A percentile compares a stretch with the other conserved stretches of the same genome.
Conservation (phyloP, 2,888 invertebrate genomes). For the Cheilosia vernalis region DNA sequence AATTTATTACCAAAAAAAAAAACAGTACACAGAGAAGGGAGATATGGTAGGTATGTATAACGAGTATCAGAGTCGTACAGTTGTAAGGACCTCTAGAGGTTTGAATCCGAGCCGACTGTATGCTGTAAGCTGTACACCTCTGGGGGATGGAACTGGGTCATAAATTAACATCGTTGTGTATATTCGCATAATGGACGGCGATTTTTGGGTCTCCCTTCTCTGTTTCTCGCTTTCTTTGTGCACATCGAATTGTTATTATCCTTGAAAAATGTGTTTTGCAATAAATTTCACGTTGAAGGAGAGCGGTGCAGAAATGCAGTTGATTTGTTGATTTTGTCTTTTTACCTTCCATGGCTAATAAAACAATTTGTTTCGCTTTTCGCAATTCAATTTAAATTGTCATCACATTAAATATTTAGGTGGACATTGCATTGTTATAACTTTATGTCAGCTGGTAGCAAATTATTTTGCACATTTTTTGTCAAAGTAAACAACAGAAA, state of each 20-base stretch:
- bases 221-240: conserved; percentile 12
- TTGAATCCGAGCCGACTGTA: conserved; percentile 62
- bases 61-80: conserved; percentile 48
- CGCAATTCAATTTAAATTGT: not conserved
- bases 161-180: conserved; percentile 70
- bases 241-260: conserved; percentile 59
- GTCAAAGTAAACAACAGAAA: too few relatives aligned
- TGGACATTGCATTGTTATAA: not conserved
- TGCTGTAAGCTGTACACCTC: conserved; percentile 57
- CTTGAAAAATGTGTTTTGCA: conserved; percentile 58
- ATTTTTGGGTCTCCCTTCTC: conserved; percentile 29
- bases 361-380: conserved; percentile 56
- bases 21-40: conserved; percentile 4
- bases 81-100: conserved; percentile 66
- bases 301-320: conserved; percentile 55
- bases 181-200: conserved; percentile 62
- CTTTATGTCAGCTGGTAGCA: not conserved
- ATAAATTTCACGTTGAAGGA: conserved; percentile 36
- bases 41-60: conserved; percentile 53
- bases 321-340: conserved; percentile 45
- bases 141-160: conserved; percentile 66
- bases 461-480: too few relatives aligned
- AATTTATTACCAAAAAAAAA: conserved; percentile 68
- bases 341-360: conserved; percentile 33
- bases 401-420: conserved; percentile 4